A percentile compares a stretch with the other conserved stretches of the same genome.
These are phyloP conservation scores for Trochalopteron elliotii DNA, from an alignment of 2,113 vertebrate genomes.

Conservation along the genomic window DNA sequence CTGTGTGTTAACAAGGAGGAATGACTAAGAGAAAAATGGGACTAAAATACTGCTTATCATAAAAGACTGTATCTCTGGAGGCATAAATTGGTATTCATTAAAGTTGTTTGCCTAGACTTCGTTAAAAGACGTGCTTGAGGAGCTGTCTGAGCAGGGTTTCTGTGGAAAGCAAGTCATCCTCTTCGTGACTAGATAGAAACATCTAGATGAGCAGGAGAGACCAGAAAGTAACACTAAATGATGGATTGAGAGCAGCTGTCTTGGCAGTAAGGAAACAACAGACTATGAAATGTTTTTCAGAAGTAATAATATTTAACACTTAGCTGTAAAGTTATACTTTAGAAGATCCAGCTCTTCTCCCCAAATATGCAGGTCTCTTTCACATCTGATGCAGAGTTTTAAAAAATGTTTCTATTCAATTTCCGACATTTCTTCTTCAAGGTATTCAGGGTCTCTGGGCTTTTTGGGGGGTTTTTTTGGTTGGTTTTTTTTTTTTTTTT, in stretches of 20 bases:
- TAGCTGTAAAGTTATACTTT: not conserved
- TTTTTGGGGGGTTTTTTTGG: not conserved
- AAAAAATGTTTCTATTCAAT: not conserved
- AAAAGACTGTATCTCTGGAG: slow-evolving; percentile 6
- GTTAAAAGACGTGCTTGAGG: slow-evolving; percentile 10
- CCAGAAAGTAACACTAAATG: not conserved
- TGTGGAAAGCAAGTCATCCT: slow-evolving; percentile 6
- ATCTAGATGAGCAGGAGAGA: not conserved
- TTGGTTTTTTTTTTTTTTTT: too few species aligned
- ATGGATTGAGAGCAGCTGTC: slow-evolving; percentile 27
- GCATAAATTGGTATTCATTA: slow-evolving; percentile 44
- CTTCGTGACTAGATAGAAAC: not conserved
- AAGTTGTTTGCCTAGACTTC: slow-evolving; percentile 44
- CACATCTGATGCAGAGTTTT: not conserved
- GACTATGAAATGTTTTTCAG: slow-evolving; percentile 5
- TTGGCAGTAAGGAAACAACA: not conserved
- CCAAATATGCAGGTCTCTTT: not conserved
- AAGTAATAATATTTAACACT: not conserved
- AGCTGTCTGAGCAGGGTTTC: slow-evolving; percentile 35
- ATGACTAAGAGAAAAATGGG: slow-evolving; percentile 29
- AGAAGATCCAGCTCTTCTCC: not conserved
- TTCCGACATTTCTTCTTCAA: not conserved
- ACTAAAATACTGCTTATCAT: slow-evolving; percentile 10
- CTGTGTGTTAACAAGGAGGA: not conserved
- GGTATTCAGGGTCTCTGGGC: not conserved